Percentiles rank a stretch among this genome's conserved stretches.
Evolutionary conservation across 2,888 invertebrate species (phyloP).

Genomic region (Eupithecia pulchellata): DNA sequence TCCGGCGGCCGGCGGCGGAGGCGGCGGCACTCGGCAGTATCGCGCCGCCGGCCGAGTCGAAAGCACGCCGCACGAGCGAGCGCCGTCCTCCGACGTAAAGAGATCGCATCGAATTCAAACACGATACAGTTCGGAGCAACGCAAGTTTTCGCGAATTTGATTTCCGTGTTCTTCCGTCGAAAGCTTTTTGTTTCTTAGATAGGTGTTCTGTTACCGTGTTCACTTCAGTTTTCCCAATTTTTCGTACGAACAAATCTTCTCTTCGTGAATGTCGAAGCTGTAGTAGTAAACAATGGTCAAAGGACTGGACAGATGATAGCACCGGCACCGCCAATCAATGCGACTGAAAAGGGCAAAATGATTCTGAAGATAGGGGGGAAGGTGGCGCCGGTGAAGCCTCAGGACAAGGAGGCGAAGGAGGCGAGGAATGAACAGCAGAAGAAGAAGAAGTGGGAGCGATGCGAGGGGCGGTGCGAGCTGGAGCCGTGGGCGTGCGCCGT

Average conservation of each 20-base stretch:
- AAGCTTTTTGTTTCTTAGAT: constrained; percentile 28
- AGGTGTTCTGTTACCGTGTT: constrained; percentile 36
- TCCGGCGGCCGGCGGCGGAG: constrained; percentile 49
- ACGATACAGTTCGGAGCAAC: constrained; percentile 58
- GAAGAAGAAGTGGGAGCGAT: constrained; percentile 69
- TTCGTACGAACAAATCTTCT: not conserved
- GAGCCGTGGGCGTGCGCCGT: constrained; percentile 80
- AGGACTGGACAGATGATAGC: constrained; percentile 54
- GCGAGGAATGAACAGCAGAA: constrained; percentile 64
- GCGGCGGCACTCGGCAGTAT: constrained; percentile 62
- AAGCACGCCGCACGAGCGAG: constrained; percentile 55
- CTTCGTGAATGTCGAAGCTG: constrained; percentile 24
- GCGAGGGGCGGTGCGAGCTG: constrained; percentile 70
- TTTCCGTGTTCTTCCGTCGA: constrained; percentile 17
- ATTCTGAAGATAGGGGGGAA: constrained; percentile 78
- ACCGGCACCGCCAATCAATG: constrained; percentile 34
- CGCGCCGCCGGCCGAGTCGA: constrained; percentile 66
- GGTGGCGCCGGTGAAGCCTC: constrained; percentile 59
- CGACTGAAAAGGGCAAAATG: constrained; percentile 60
- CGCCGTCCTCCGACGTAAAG: constrained; percentile 32
- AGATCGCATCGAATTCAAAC: constrained; percentile 65
- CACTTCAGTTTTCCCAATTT: constrained; percentile 10
- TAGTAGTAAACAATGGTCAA: constrained; percentile 38
- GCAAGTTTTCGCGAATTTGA: constrained; percentile 32
- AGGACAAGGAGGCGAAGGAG: constrained; percentile 58